These are phyloP conservation scores for Dicrurus megarhynchus DNA, from an alignment of 2,113 vertebrate species.

Conservation along the genomic window DNA sequence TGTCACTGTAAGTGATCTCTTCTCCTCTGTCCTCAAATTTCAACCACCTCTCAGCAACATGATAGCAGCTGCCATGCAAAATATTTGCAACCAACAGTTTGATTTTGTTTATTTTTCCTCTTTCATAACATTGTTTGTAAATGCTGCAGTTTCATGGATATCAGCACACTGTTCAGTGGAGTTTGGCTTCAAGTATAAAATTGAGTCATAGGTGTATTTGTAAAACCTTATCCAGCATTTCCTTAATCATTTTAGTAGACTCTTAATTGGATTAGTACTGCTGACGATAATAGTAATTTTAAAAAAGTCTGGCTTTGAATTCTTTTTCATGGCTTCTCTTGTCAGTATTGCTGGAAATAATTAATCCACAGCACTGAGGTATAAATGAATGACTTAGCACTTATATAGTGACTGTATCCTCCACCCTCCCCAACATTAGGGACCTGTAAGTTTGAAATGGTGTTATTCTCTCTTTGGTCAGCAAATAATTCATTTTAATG, in stretches of 20 bases:
- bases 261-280: not conserved
- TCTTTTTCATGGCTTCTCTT: not conserved
- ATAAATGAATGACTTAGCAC: not conserved
- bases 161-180: not conserved
- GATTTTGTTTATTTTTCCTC: not conserved
- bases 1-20: not conserved
- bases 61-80: not conserved
- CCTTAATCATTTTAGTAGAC: not conserved
- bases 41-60: not conserved
- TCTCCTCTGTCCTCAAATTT: not conserved
- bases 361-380: not conserved
- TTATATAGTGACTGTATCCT: not conserved
- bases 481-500: constrained; percentile 5
- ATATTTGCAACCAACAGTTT: not conserved
- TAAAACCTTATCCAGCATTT: not conserved
- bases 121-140: not conserved
- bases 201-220: not conserved
- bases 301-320: not conserved
- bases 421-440: not conserved
- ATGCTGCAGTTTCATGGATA: not conserved
- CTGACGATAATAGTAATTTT: not conserved
- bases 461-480: not conserved
- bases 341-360: constrained; percentile 15
- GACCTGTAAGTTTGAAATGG: not conserved
- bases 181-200: not conserved